Evolutionary conservation across 2,113 vertebrate species (phyloP), one percentile per base, ranked within the genome.

Genomic region (Gila orcuttii): DNA sequence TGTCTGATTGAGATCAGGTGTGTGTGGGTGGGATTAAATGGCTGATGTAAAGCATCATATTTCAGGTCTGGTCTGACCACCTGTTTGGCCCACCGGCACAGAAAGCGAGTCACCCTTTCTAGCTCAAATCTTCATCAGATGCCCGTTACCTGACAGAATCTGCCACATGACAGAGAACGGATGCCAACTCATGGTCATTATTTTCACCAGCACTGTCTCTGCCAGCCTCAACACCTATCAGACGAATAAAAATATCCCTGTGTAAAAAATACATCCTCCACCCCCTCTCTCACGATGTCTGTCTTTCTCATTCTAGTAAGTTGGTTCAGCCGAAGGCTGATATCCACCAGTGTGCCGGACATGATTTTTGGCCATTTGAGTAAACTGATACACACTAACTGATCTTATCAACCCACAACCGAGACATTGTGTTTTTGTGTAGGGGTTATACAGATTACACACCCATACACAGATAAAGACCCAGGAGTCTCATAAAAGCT

Each of bases 1-100:
- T n/a, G 28, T 83, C 76, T 87, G 86, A 87, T 87, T 89, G 86
- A 84, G 79, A 84, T 87, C 86, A 89, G 88, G 86, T 89, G 85
- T 45, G 36, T 84, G 86, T 87, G 74, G 85, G 83, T 39, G 45
- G 83, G 83, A 71, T 74, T 62, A 87, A 81, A 68, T 39, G 69
- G 59, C 82, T 82, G 85, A 84, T 75, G 66, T 73, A 79, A 87
- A 59, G 77, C 25, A 66, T 86, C 78, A 73, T 45, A 59, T 81
- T 33, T 81, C n/a, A n/a, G n/a, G n/a, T n/a, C n/a, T n/a, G n/a
- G n/a, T n/a, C 13, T 62, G 57, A 84, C 85, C 83, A 87, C 88
- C 69, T 86, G 82, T 57, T 85, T 5, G 28, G 88, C 73, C 66
- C 81, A 10, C 47, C 42, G 50, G 68, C 50, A 55, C 66, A 25